These are phyloP conservation scores for Oreochromis niloticus DNA, from an alignment of 2,113 vertebrate genomes.

Conservation along the genomic window DNA sequence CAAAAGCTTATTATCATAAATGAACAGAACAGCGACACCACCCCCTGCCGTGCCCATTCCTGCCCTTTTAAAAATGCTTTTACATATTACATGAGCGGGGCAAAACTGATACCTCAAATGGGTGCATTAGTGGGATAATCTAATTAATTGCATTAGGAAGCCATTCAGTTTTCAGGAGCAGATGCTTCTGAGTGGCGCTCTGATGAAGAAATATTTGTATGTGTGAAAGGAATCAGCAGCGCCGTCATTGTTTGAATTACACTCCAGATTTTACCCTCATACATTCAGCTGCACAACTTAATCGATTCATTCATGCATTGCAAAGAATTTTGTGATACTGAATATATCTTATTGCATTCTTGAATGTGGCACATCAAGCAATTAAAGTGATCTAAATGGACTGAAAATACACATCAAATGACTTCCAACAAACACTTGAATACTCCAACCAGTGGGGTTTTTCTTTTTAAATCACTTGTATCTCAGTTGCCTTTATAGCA, in stretches of 20 bases:
- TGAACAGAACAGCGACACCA: background rate
- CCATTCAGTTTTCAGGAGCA: background rate
- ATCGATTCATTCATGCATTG: background rate
- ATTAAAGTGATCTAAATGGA: background rate
- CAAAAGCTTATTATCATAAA: background rate
- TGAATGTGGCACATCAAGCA: background rate
- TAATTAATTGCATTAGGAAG: conserved; percentile 16
- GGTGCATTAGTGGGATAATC: conserved; percentile 28
- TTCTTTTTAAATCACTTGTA: background rate
- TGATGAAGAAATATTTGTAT: background rate
- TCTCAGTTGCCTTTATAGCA: background rate
- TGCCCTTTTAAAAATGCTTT: background rate
- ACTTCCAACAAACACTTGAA: background rate
- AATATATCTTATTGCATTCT: background rate
- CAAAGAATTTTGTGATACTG: background rate
- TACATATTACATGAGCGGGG: background rate
- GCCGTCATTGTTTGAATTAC: background rate
- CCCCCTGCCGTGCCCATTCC: background rate
- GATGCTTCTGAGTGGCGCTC: conserved; percentile 6
- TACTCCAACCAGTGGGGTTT: background rate
- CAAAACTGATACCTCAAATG: conserved; percentile 9
- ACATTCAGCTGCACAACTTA: background rate
- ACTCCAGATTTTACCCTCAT: background rate
- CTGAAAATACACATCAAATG: background rate
- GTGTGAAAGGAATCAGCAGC: conserved; percentile 13